Evolutionary conservation across 2,888 invertebrate species (phyloP), one percentile per base, ranked within the genome.

Genomic region (Zelleria hepariella): DNA sequence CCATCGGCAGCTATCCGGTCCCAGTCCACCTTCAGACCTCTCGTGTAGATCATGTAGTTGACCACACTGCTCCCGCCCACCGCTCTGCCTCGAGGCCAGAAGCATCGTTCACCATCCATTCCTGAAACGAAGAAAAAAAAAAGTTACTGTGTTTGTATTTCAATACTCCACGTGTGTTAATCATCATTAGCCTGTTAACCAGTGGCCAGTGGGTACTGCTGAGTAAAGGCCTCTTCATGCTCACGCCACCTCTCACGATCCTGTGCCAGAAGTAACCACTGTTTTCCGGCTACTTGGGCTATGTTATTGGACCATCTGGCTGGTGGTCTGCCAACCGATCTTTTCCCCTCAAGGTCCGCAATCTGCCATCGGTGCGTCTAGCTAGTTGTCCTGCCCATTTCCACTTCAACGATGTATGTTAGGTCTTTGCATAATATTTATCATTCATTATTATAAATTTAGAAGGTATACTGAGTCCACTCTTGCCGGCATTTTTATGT

Each of bases 11-110:
- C 91, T 89, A 94, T 94, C 56, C 86, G 74, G 67, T 94, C 91
- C 82, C 92, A 94, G 79, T 94, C 94, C 18, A 71, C 69, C 32
- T 88, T 88, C 64, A 92, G 83, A 0, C 94, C 94, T 63, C 94
- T 81, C 0, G 93, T 91, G 73, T 94, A 94, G 59, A 93, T 86
- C 91, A 91, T 90, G 69, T 89, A 90, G 70, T 91, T 91, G 61
- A 91, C 76, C 2, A 88, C 85, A 61, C 89, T 88, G n/a, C 75
- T 63, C 2, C 90, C 90, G 1, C 90, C 91, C 2, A 91, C 76
- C 0, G 86, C 89, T 63, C 70, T 83, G 0, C 90, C 91, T 59
- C 90, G 70, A 0, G 90, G 90, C 86, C 88, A 90, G 67, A 80
- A 77, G 66, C 87, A 86, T 47, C 75, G 74, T 47, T 74, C 75